Percentiles rank a stretch among this genome's conserved stretches.
Conservation (phyloP, 2,888 invertebrate genomes). For the Xylota segnis region DNA sequence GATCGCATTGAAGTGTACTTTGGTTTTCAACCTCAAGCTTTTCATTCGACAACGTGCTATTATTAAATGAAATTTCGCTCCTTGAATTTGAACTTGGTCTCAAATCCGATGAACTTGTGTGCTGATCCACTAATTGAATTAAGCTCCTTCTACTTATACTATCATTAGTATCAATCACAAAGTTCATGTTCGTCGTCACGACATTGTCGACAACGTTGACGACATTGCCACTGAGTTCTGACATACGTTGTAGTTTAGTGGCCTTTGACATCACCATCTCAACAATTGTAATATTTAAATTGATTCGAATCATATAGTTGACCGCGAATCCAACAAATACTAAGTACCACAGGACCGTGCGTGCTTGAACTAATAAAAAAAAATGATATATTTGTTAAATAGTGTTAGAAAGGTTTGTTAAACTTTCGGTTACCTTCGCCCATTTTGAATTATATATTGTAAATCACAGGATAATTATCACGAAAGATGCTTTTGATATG, state of each 20-base stretch:
- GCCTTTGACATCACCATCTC: conserved; percentile 85
- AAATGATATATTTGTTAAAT: neutral
- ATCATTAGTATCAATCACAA: conserved; percentile 44
- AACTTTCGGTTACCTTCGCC: conserved; percentile 50
- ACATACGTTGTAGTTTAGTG: conserved; percentile 32
- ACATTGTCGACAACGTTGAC: conserved; percentile 6
- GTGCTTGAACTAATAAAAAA: conserved; percentile 80
- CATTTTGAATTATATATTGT: conserved; percentile 30
- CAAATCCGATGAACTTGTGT: conserved; percentile 24
- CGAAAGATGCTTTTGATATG: neutral
- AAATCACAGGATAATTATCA: conserved; percentile 11
- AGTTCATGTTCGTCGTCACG: conserved; percentile 17
- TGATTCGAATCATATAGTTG: conserved; percentile 89
- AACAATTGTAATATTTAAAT: conserved; percentile 89
- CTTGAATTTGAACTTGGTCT: conserved; percentile 6
- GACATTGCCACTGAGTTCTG: conserved; percentile 25
- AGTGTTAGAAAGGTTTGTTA: neutral
- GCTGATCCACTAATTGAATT: conserved; percentile 58
- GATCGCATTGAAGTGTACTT: neutral
- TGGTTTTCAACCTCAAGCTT: conserved; percentile 2
- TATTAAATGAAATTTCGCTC: conserved; percentile 6
- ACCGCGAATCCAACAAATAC: conserved; percentile 88
- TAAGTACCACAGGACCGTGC: conserved; percentile 87
- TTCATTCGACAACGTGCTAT: conserved; percentile 7
- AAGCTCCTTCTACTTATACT: conserved; percentile 39